Evolutionary conservation across 2,888 invertebrate genomes (phyloP), one percentile per base, ranked within the genome.

Genomic region (Tiliacea aurago): DNA sequence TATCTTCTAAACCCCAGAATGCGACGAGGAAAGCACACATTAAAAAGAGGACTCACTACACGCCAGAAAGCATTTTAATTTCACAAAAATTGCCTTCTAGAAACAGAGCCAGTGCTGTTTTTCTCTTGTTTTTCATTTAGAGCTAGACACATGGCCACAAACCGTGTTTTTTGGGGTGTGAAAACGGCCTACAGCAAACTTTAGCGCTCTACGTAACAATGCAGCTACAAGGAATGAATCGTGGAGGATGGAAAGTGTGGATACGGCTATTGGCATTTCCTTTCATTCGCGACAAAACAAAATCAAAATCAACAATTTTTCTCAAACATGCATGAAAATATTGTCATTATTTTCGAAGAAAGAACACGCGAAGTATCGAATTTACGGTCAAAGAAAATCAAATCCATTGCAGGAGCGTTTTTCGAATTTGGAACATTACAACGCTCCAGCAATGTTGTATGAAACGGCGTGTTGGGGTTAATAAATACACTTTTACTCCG

Each of bases 81-180:
- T 64, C 70, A 84, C 80, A 82, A 77, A 85, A 86, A 79, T 81
- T 80, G 81, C 77, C 77, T 69, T 63, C 76, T 69, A 80, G 64
- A 62, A 73, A 71, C 67, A 70, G 70, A 62, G 55, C 28, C 59
- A 43, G 65, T 68, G 81, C 67, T 65, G 56, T 81, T 88, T 88
- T 88, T 83, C 84, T 85, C 76, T 84, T 86, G 86, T 89, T 90
- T 88, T 87, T 91, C 91, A 91, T 93, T 91, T 90, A 86, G 81
- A 86, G 70, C 78, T 73, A 78, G 84, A 84, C 84, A 83, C 71
- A 64, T 81, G 84, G 45, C 81, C 81, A 70, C 81, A 84, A 86
- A 88, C 83, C 76, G 87, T 86, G 87, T 86, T 91, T 90, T 91
- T 90, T 91, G 88, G 92, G 90, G 92, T 92, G 93, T 91, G 90